phyloP scores from a whole-genome alignment of 1,140 invertebrate species.

The Drosophila dunni region DNA sequence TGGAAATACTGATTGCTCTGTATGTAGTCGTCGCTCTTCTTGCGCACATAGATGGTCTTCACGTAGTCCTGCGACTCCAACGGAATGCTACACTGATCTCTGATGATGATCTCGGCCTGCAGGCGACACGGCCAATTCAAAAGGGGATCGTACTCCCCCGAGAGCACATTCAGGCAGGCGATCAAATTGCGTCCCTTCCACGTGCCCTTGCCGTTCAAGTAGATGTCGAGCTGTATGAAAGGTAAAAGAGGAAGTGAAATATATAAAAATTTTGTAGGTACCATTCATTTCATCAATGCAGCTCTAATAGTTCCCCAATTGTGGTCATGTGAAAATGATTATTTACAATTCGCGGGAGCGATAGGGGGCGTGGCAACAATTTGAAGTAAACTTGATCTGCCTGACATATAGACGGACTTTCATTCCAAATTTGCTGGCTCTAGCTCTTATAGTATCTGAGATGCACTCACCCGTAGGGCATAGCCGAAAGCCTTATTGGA shows the following conservation, averaged over 20 bases:
- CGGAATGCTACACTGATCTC: conserved; percentile 86
- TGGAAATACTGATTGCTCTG: conserved; percentile 89
- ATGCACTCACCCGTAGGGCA: conserved; percentile 86
- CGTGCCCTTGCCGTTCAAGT: conserved; percentile 89
- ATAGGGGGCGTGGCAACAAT: too few species aligned
- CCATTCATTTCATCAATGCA: too few species aligned
- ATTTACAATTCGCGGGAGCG: too few species aligned
- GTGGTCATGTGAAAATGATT: too few species aligned
- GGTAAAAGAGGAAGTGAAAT: too few species aligned
- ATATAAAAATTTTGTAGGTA: too few species aligned
- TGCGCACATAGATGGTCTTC: conserved; percentile 84
- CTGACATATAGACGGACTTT: too few species aligned
- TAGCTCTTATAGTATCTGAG: too few species aligned
- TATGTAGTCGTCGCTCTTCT: conserved; percentile 85
- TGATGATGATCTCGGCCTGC: conserved; percentile 87
- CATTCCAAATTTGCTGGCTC: too few species aligned
- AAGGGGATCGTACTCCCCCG: conserved; percentile 89
- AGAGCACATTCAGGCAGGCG: conserved; percentile 87
- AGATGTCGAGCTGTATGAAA: conserved; percentile 87
- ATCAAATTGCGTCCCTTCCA: conserved; percentile 90
- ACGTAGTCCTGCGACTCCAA: conserved; percentile 85
- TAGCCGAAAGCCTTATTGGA: conserved; percentile 89
- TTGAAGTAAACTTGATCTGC: too few species aligned
- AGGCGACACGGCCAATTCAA: conserved; percentile 89
- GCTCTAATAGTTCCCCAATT: too few species aligned